Evolutionary conservation across 1,140 invertebrate species (phyloP), one percentile per base, ranked within the genome.

Genomic region (Cydia fagiglandana): DNA sequence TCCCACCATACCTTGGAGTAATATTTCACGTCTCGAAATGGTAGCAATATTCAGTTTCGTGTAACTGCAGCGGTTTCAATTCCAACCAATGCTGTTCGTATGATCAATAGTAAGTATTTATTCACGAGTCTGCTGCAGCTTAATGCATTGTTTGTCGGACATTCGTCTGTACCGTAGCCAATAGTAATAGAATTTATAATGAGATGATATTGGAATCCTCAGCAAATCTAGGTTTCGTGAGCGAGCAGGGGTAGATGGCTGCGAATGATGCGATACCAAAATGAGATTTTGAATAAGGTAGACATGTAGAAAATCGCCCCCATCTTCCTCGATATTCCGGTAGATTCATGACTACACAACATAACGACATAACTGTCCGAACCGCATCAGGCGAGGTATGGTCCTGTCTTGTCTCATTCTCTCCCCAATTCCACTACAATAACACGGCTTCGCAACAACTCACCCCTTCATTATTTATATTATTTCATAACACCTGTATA

Each of bases 41-140:
- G 50, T n/a, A 4, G 15, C 56, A 24, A 24, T 7, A 24, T 61
- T 61, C 9, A 24, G 20, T 61, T 12, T 24, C 56, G 20, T 61
- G n/a, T 24, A 12, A 12, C 56, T 61, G 56, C 38, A 41, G 38
- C 66, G 34, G 30, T 41, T 70, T 17, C 66, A 45, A 38, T 70
- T 41, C 66, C 34, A 45, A 34, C 15, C 30, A 70, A 70, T 70
- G 38, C 4, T 68, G 4, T 24, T 15, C 28, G 64, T 20, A 17
- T 70, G 66, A 70, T 70, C 66, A 70, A 70, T 70, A 70, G 66
- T 70, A 38, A 41, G 66, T 70, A 70, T 70, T 70, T 70, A 70
- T 70, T 70, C 30, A 70, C 34, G 66, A 70, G 66, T 9, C 66
- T 41, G 66, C 64, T 70, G 34, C 66, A 38, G 17, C 66, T 70